These are phyloP conservation scores for Sigmodon hispidus DNA, from an alignment of 2,113 vertebrate species.

Conservation along the genomic window DNA sequence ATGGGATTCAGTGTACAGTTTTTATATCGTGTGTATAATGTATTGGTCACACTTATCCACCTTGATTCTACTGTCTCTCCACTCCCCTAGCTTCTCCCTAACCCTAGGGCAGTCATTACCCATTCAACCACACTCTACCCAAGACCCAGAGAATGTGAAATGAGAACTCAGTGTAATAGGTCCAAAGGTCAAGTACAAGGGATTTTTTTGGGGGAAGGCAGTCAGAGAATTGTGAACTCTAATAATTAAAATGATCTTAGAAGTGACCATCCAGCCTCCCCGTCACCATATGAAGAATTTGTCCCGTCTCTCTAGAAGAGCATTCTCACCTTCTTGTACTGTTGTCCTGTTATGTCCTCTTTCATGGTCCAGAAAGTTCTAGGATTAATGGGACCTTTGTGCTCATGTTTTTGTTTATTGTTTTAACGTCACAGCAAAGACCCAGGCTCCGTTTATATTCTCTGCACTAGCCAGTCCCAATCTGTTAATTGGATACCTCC, in stretches of 20 bases:
- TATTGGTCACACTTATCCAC: neutral
- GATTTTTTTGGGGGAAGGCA: neutral
- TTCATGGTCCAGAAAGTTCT: neutral
- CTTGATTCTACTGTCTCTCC: neutral
- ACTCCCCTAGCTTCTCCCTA: neutral
- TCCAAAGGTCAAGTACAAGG: neutral
- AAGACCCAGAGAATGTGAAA: accelerated
- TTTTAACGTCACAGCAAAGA: neutral
- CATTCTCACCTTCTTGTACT: too few relatives aligned
- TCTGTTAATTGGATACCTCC: neutral
- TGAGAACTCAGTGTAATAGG: accelerated
- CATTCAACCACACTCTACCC: neutral
- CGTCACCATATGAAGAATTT: accelerated
- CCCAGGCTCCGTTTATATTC: neutral
- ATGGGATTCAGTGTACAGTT: neutral
- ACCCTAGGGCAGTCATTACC: neutral
- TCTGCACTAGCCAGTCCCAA: neutral
- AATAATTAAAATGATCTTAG: neutral
- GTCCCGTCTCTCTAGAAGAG: too few relatives aligned
- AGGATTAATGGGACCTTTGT: neutral
- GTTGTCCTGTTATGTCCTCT: neutral
- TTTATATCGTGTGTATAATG: neutral
- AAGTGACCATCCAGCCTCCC: neutral
- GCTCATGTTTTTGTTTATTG: neutral
- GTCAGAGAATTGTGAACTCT: neutral